phyloP scores from a whole-genome alignment of 2,888 invertebrate species.

The Volucella bombylans region DNA sequence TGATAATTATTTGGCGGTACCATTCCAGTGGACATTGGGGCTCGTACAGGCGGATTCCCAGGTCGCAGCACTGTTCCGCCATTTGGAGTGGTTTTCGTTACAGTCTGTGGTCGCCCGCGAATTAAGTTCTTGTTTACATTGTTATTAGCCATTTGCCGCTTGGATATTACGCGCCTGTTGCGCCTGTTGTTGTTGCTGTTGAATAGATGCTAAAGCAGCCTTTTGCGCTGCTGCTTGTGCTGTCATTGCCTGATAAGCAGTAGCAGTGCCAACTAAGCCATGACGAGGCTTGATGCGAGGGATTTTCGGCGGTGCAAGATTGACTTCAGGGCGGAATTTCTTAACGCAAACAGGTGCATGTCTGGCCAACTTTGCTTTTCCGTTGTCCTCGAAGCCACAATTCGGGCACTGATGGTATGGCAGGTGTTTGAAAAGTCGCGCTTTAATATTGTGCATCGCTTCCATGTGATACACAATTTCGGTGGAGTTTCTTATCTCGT shows the following conservation, averaged over 20 bases:
- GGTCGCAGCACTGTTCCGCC: slow-evolving; percentile 77
- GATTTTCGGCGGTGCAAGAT: slow-evolving; percentile 94
- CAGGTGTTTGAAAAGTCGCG: slow-evolving; percentile 91
- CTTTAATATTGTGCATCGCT: slow-evolving; percentile 92
- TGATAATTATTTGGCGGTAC: slow-evolving; percentile 82
- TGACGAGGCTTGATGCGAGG: slow-evolving; percentile 85
- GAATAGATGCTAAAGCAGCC: slow-evolving; percentile 81
- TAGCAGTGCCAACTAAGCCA: slow-evolving; percentile 82
- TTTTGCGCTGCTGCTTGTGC: slow-evolving; percentile 82
- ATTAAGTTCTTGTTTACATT: slow-evolving; percentile 76
- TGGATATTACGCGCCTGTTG: slow-evolving; percentile 80
- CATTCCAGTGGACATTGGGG: slow-evolving; percentile 79
- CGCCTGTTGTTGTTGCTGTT: slow-evolving; percentile 80
- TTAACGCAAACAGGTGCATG: slow-evolving; percentile 94
- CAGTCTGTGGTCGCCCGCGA: slow-evolving; percentile 79
- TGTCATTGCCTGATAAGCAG: slow-evolving; percentile 83
- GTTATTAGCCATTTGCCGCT: slow-evolving; percentile 77
- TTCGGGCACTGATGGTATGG: slow-evolving; percentile 95
- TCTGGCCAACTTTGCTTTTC: slow-evolving; percentile 93
- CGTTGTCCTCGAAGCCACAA: slow-evolving; percentile 96
- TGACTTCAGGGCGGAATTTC: slow-evolving; percentile 93
- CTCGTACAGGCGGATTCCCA: slow-evolving; percentile 77
- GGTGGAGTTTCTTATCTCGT: slow-evolving; percentile 91
- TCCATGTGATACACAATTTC: slow-evolving; percentile 96
- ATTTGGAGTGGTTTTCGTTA: slow-evolving; percentile 77